Conservation (phyloP, 2,888 invertebrate species). For the Epirrhoe alternata region DNA sequence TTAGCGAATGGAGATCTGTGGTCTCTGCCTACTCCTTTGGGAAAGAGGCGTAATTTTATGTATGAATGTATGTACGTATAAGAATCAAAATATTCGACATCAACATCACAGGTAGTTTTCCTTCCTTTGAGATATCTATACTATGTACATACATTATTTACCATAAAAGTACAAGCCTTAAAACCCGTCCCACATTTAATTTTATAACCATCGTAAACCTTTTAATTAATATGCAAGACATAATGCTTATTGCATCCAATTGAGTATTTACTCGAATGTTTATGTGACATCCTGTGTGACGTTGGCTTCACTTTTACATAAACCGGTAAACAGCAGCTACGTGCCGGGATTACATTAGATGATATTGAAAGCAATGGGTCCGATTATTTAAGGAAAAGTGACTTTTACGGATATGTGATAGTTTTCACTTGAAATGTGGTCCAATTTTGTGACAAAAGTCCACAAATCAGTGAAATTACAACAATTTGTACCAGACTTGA, state of each 20-base stretch:
- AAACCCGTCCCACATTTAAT: slow-evolving; percentile 7
- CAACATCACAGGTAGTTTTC: too few relatives aligned
- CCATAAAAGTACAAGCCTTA: too few relatives aligned
- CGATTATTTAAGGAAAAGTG: slow-evolving; percentile 28
- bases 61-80: too few relatives aligned
- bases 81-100: too few relatives aligned
- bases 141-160: too few relatives aligned
- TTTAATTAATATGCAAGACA: slow-evolving; percentile 16
- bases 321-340: slow-evolving; percentile 22
- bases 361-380: slow-evolving; percentile 37
- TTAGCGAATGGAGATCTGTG: too few relatives aligned
- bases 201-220: slow-evolving; percentile 19
- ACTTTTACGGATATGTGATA: slow-evolving; percentile 13
- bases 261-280: slow-evolving; percentile 9
- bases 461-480: too few relatives aligned
- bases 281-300: slow-evolving; percentile 32
- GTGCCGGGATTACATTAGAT: slow-evolving; percentile 19
- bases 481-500: too few relatives aligned
- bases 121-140: too few relatives aligned
- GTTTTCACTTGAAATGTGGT: slow-evolving; percentile 4
- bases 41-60: too few relatives aligned
- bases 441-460: too few relatives aligned
- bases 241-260: slow-evolving; percentile 13
- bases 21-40: too few relatives aligned
- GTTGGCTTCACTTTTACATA: slow-evolving; percentile 20